phyloP scores from a whole-genome alignment of 1,140 invertebrate genomes.

The Drosophila melanica region DNA sequence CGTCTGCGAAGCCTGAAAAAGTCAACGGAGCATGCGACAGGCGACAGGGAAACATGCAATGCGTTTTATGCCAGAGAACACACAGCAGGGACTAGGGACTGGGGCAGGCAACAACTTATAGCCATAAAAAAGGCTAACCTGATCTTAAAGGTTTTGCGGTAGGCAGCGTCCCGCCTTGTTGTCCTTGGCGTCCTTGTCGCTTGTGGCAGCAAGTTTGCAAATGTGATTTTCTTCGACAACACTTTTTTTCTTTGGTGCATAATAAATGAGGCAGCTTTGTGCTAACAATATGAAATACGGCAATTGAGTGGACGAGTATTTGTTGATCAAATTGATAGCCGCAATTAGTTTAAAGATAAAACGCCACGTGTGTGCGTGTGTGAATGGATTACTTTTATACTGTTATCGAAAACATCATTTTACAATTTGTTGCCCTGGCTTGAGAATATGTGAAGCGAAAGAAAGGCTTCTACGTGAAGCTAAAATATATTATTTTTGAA shows the following conservation, averaged over 20 bases:
- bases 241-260: conserved; percentile 48
- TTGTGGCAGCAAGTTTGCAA: conserved; percentile 11
- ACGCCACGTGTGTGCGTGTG: conserved; percentile 1
- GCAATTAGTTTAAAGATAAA: conserved; percentile 47
- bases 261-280: conserved; percentile 64
- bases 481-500: background rate
- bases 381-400: conserved; percentile 9
- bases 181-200: conserved; percentile 6
- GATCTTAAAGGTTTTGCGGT: conserved; percentile 55
- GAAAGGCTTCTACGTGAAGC: background rate
- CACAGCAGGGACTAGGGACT: background rate
- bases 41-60: conserved; percentile 65
- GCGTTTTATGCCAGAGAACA: conserved; percentile 47
- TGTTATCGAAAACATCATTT: conserved; percentile 21
- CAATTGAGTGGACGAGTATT: conserved; percentile 15
- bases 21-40: conserved; percentile 71
- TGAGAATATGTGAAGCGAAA: background rate
- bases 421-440: conserved; percentile 12
- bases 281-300: conserved; percentile 69
- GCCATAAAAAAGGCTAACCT: conserved; percentile 58
- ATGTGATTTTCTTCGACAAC: conserved; percentile 45
- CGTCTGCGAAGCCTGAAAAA: conserved; percentile 34
- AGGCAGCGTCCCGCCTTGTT: background rate
- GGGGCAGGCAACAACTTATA: background rate
- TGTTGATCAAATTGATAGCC: conserved; percentile 45